A percentile compares a stretch with the other conserved stretches of the same genome.
Evolutionary conservation across 2,888 invertebrate genomes (phyloP).

Genomic region (Trissolcus brochymenae): DNA sequence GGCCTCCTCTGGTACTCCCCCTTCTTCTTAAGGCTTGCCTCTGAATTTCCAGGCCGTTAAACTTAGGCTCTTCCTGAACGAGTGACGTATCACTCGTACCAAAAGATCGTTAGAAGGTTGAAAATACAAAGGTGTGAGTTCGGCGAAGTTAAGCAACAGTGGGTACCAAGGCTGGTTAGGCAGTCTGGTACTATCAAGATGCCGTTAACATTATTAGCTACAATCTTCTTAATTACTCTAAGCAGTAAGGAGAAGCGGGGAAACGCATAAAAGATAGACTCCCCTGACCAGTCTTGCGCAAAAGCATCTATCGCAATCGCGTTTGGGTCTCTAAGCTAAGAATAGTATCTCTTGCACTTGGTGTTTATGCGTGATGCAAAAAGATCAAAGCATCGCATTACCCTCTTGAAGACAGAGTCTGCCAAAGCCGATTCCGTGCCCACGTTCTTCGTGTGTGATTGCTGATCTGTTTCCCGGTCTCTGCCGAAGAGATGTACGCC

Average conservation of each 20-base stretch:
- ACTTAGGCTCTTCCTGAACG: slow-evolving; percentile 7
- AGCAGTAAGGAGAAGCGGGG: neutral
- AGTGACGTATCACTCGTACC: neutral
- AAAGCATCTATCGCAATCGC: neutral
- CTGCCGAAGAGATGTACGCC: neutral
- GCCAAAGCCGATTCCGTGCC: neutral
- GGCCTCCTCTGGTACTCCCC: neutral
- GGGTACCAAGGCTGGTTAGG: slow-evolving; percentile 8
- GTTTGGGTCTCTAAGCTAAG: neutral
- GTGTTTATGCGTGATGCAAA: neutral
- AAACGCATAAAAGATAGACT: neutral
- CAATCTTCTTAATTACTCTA: neutral
- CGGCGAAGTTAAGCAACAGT: neutral
- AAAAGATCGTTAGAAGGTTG: neutral
- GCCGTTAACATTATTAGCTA: neutral
- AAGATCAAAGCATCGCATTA: no score
- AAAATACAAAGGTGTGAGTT: neutral
- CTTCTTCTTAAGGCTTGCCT: slow-evolving; percentile 17
- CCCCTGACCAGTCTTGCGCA: neutral
- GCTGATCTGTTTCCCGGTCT: neutral
- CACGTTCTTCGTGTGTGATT: neutral
- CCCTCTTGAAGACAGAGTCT: no score
- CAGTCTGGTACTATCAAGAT: neutral
- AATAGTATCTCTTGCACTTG: neutral
- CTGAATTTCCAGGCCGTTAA: slow-evolving; percentile 16